Evolutionary conservation across 2,888 invertebrate genomes (phyloP).

Genomic region (Augochlorella aurata): DNA sequence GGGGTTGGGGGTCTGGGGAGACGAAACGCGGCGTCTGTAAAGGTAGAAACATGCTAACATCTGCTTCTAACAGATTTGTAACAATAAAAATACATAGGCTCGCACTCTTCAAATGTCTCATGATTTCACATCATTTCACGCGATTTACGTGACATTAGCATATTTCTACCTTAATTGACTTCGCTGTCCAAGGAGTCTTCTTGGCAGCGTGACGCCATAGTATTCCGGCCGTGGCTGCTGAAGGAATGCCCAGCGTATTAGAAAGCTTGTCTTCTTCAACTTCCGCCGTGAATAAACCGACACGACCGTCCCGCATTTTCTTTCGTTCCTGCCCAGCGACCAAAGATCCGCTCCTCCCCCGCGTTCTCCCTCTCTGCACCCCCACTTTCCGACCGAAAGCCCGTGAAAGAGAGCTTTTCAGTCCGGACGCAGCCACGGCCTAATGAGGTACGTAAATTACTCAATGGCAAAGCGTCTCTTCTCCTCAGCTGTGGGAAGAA

Average conservation of each 20-base stretch:
- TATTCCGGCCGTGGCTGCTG: constrained; percentile 18
- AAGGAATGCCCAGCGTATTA: constrained; percentile 50
- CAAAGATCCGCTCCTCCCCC: constrained; percentile 26
- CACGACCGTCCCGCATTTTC: constrained; percentile 38
- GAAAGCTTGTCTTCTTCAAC: constrained; percentile 27
- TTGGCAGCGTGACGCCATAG: constrained; percentile 32
- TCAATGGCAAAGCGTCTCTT: constrained; percentile 63
- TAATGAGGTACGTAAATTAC: constrained; percentile 67
- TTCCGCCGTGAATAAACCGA: constrained; percentile 29
- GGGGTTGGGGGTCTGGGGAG: background rate
- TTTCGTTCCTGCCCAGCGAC: constrained; percentile 22
- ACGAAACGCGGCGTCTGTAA: constrained; percentile 44
- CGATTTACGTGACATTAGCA: no score
- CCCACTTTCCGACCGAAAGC: constrained; percentile 46
- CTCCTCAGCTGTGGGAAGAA: constrained; percentile 46
- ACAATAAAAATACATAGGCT: no score
- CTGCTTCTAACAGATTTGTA: no score
- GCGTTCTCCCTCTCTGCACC: background rate
- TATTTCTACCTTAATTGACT: constrained; percentile 40
- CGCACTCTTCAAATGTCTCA: no score
- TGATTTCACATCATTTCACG: no score
- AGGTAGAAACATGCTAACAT: no score
- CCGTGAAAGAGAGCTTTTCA: constrained; percentile 64
- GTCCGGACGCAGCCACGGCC: constrained; percentile 62
- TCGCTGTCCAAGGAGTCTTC: constrained; percentile 31